Evolutionary conservation across 2,113 vertebrate species (phyloP).

Genomic region (Odontesthes bonariensis): DNA sequence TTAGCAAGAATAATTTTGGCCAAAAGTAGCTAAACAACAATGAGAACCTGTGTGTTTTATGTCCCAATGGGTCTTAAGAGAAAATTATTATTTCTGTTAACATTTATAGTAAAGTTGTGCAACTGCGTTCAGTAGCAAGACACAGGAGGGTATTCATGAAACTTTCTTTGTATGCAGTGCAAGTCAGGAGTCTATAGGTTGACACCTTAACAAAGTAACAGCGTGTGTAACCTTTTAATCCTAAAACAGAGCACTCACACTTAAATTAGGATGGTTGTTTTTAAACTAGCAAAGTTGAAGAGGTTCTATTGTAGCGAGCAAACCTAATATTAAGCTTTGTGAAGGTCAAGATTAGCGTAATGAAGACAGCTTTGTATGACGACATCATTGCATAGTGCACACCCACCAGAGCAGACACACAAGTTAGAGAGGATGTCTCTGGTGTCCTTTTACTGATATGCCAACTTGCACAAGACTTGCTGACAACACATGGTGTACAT

Average conservation of each 20-base stretch:
- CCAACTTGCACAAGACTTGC: neutral
- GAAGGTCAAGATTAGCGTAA: conserved; percentile 33
- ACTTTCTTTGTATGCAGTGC: neutral
- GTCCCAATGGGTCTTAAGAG: neutral
- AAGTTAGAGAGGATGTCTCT: neutral
- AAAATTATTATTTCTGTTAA: neutral
- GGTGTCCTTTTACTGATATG: conserved; percentile 13
- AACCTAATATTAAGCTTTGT: conserved; percentile 25
- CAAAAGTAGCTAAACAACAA: neutral
- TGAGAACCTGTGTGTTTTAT: neutral
- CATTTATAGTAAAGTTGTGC: conserved; percentile 51
- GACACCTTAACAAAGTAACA: conserved; percentile 23
- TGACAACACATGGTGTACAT: conserved; percentile 15
- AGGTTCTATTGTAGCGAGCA: conserved; percentile 5
- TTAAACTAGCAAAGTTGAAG: conserved; percentile 47
- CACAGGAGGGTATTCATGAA: conserved; percentile 33
- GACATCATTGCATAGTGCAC: neutral
- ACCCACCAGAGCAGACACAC: conserved; percentile 1
- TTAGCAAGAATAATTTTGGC: neutral
- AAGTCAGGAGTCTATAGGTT: conserved; percentile 14
- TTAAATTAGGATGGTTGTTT: conserved; percentile 53
- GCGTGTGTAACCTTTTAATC: conserved; percentile 59
- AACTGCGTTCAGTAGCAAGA: conserved; percentile 32
- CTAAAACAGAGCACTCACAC: conserved; percentile 15
- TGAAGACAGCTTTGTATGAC: neutral